Base-by-base conservation (phyloP, 2,113 vertebrate genomes). In the Antechinus stuartii region DNA sequence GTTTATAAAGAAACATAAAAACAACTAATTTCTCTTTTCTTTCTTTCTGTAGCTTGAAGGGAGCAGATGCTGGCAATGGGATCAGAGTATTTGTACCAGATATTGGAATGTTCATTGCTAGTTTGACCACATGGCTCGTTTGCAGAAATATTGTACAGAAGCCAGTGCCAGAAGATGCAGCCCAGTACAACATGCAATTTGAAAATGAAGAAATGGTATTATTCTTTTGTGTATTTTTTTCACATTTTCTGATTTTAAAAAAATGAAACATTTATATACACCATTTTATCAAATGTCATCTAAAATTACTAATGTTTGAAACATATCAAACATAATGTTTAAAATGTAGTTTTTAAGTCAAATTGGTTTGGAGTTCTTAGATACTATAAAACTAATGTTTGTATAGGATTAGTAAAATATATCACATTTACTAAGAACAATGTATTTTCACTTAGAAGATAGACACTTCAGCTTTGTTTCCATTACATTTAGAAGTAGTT, bases 11-110 rank as follows among this genome's bases (percentile, higher is more conserved):
- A 91, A 91, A 68, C 23, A 12, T 46, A 14, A 95, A 53, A 91
- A 92, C 14, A 91, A 90, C 94, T 96, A 57, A 92, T 92, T 92
- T 30, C 76, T 26, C 24, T 90, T 0, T 0, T 35, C n/a, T 22
- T 89, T 35, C 22, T 84, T 52, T 98, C 94, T 90, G 2, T 98
- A 99, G 99, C 91, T 99, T 99, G 97, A 99, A 99, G 90, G 99
- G 99, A 92, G 99, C 99, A 54, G 99, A 99, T 84, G 99, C 99
- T 9, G 99, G 99, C 91, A 99, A 99, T 92, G 99, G 99, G 92
- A 99, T 99, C 98, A 98, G 99, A 46, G 99, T 99, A 89, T 99
- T 99, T 97, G 98, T 99, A 94, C 99, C 99, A 9, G 99, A 99
- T 96, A 99, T 99, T 6, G 99, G 99, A 95, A 99, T 99, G 99